Percentiles rank a stretch among this genome's conserved stretches.
Conservation (phyloP, 1,140 invertebrate species). For the Wasmannia auropunctata region DNA sequence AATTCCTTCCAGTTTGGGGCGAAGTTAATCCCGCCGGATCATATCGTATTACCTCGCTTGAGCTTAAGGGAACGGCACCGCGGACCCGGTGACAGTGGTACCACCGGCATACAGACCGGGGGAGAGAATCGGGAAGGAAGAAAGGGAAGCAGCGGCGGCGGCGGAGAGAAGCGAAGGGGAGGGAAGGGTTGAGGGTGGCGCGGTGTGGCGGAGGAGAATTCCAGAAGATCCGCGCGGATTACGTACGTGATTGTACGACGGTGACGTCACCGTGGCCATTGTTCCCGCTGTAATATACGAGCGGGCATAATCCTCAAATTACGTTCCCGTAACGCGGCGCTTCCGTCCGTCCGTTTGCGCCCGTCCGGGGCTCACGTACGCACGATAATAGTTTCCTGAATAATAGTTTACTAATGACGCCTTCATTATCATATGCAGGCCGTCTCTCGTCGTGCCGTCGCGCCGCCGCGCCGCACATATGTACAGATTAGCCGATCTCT, state of each 20-base stretch:
- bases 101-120: background rate
- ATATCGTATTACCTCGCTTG: conserved; percentile 60
- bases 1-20: conserved; percentile 63
- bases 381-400: conserved; percentile 74
- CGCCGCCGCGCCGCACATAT: background rate
- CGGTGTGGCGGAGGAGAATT: conserved; percentile 59
- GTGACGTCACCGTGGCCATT: conserved; percentile 70
- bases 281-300: conserved; percentile 75
- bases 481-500: conserved; percentile 31
- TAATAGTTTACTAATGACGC: conserved; percentile 74
- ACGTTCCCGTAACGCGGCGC: conserved; percentile 69
- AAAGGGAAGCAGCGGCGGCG: background rate
- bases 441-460: background rate
- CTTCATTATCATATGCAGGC: conserved; percentile 63
- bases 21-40: conserved; percentile 68
- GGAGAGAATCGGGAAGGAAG: conserved; percentile 1
- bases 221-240: conserved; percentile 77
- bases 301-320: conserved; percentile 78
- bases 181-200: background rate
- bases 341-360: conserved; percentile 69
- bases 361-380: conserved; percentile 36
- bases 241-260: conserved; percentile 77
- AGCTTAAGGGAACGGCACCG: conserved; percentile 50
- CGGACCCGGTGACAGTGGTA: conserved; percentile 39
- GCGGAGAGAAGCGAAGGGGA: background rate